Base-by-base conservation (phyloP, 2,797 vertebrate genomes). In the Amblyopsis hoosieri region DNA sequence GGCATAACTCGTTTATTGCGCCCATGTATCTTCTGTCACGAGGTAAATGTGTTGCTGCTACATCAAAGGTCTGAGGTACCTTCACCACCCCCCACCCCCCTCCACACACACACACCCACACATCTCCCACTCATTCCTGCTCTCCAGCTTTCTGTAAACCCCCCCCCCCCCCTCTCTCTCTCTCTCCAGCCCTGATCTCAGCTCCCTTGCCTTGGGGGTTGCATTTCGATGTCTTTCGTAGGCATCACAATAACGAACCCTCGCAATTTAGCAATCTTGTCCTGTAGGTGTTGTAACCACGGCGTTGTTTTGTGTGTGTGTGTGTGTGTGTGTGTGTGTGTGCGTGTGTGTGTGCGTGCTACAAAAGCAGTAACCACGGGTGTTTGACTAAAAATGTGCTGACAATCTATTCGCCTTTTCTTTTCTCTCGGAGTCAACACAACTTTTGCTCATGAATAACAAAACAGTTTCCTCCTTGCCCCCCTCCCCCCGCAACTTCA, bases 11-110 rank as follows among this genome's bases (percentile, higher is more conserved):
- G 86, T 95, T 97, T 97, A 98, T 96, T 96, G 94, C 95, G 92
- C 93, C 94, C 94, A 95, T 97, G 96, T 93, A 96, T 98, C 96
- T 98, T 96, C 94, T 95, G 95, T 96, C 96, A 94, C 93, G 93
- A 96, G 94, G 95, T 97, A 97, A 95, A 98, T 96, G 95, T 96
- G 94, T 95, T 95, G 95, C 96, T 92, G 93, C 94, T 94, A 96
- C 95, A 98, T 96, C 95, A 94, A 95, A 96, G 94, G 93, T 90
- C 89, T 91, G 91, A 80, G 83, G 71, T 85, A 81, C 75, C 15
- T 54, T 19, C 45, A 8, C 45, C 11, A 49, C 11, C 45, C 10
- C 12, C 47, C 33, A 33, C 2, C 17, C 57, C 31, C 48, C 19
- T 0, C 19, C 19, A 23, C 19, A 19, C 19, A 19, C 19, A 23